Conservation (phyloP, 2,797 vertebrate genomes). For the Poeciliopsis gracilis region DNA sequence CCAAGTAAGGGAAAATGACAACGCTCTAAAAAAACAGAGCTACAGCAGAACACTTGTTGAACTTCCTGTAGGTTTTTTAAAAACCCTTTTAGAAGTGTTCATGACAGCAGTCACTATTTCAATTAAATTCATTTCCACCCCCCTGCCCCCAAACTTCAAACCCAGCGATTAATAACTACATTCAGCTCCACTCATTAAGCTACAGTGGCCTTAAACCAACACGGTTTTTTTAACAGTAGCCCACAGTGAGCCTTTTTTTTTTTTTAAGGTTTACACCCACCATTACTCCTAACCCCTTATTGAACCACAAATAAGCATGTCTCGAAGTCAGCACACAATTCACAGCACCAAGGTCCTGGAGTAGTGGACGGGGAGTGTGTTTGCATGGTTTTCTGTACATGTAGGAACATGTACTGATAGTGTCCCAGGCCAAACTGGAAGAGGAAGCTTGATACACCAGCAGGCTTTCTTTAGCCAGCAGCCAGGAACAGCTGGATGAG, state of each 20-base stretch:
- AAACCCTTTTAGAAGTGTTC: not conserved
- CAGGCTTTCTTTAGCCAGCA: constrained; percentile 57
- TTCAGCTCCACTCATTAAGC: constrained; percentile 12
- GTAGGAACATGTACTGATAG: constrained; percentile 63
- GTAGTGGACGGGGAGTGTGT: not conserved
- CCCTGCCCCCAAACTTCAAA: constrained; percentile 4
- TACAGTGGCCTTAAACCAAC: not conserved
- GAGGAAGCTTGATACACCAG: constrained; percentile 52
- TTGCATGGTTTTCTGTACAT: constrained; percentile 51
- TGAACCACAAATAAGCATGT: constrained; percentile 27
- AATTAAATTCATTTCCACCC: not conserved
- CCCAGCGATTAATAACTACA: not conserved
- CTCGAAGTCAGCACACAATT: constrained; percentile 13
- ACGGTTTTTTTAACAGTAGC: constrained; percentile 19
- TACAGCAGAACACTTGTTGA: not conserved
- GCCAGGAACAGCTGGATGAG: constrained; percentile 66
- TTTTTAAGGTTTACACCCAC: constrained; percentile 19
- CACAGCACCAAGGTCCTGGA: constrained; percentile 17
- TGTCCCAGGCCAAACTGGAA: constrained; percentile 47
- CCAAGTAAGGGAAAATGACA: constrained; percentile 20
- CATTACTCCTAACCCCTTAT: constrained; percentile 6
- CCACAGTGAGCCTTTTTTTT: constrained; percentile 29
- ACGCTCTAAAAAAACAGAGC: constrained; percentile 6
- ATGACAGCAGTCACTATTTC: not conserved
- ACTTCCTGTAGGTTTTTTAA: constrained; percentile 18